Conservation (phyloP, 1,140 invertebrate species). For the Caerostris extrusa region DNA sequence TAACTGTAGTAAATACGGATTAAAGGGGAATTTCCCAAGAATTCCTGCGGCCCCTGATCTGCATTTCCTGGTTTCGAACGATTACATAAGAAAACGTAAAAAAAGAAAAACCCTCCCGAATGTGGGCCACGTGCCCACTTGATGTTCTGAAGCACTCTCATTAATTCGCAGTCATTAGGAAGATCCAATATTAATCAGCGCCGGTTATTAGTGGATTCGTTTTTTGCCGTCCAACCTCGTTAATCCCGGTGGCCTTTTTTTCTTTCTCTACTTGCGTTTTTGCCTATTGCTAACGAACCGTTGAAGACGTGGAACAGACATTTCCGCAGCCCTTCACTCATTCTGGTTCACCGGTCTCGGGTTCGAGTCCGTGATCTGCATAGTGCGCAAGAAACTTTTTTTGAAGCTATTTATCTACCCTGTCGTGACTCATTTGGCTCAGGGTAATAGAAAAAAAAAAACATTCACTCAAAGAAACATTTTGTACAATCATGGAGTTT, state of each 20-base stretch:
- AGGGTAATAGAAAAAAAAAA: too few relatives aligned
- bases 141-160: neutral
- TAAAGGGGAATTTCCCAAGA: too few relatives aligned
- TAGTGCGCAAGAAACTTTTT: neutral
- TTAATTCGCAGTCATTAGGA: slow-evolving; percentile 7
- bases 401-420: neutral
- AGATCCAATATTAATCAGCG: slow-evolving; percentile 49
- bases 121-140: neutral
- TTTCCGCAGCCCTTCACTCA: neutral
- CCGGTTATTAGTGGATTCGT: neutral
- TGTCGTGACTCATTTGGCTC: neutral
- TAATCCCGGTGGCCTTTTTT: neutral
- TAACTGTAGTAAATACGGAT: too few relatives aligned
- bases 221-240: neutral
- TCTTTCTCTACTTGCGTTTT: neutral
- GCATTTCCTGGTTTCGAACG: neutral
- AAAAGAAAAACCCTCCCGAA: neutral
- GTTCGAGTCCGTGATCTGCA: slow-evolving; percentile 39
- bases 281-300: neutral
- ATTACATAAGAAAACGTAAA: neutral
- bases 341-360: neutral
- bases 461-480: too few relatives aligned
- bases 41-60: too few relatives aligned
- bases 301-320: neutral
- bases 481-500: too few relatives aligned